Conservation (phyloP, 2,113 vertebrate genomes). For the rabbit (Oryctolagus cuniculus) region mOryCun1.1 NC_091444.1:50460501-50461000, state of each 20-base stretch:
- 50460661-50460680: neutral
- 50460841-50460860: neutral
- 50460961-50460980: no score
- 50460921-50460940: neutral
- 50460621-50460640: neutral
- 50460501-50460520: no score
- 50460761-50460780: neutral
- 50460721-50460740: no score
- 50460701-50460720: no score
- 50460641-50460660: neutral
- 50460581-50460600: neutral
- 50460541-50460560: neutral
- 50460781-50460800: neutral
- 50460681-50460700: neutral
- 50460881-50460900: neutral
- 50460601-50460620: neutral
- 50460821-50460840: neutral
- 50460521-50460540: no score
- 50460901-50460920: neutral
- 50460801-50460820: no score
- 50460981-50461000: no score
- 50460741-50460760: no score
- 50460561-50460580: neutral
- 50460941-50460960: neutral
- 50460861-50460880: neutral